These are phyloP conservation scores for Drosophila pectinifera DNA, from an alignment of 1,140 invertebrate species.

Conservation along the genomic window DNA sequence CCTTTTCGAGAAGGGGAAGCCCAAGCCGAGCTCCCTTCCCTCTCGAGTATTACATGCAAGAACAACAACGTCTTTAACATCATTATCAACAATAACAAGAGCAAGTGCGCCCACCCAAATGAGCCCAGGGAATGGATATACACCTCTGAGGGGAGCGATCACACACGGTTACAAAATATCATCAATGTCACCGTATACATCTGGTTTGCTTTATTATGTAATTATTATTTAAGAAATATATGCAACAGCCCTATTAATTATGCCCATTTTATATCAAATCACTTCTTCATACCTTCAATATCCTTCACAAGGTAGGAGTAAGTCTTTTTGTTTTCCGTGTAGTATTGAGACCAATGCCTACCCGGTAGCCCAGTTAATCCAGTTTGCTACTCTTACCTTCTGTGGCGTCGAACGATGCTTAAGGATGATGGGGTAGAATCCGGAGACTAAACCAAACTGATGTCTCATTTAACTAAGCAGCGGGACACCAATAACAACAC, in stretches of 20 bases:
- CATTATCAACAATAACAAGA: constrained; percentile 81
- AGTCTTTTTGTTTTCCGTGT: neutral
- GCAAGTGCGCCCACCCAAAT: constrained; percentile 68
- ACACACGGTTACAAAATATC: constrained; percentile 1
- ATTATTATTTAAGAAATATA: neutral
- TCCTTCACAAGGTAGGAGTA: no score
- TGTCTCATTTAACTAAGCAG: constrained; percentile 82
- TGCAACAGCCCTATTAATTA: neutral
- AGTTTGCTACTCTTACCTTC: constrained; percentile 16
- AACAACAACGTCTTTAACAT: constrained; percentile 72
- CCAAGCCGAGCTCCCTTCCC: neutral
- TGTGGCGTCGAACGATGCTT: neutral
- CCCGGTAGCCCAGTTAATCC: constrained; percentile 61
- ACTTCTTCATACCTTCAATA: neutral
- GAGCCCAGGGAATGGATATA: constrained; percentile 13
- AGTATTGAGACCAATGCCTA: constrained; percentile 12
- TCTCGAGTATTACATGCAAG: constrained; percentile 61
- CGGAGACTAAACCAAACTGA: constrained; percentile 51
- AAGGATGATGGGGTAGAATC: constrained; percentile 13
- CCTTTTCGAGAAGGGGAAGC: neutral
- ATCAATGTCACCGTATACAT: no score
- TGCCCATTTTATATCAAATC: neutral
- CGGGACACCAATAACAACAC: constrained; percentile 49
- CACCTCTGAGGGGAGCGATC: neutral
- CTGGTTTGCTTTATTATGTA: no score